These are phyloP conservation scores for Cryptocheilus praepositus DNA, from an alignment of 2,888 invertebrate genomes.

Conservation along the genomic window DNA sequence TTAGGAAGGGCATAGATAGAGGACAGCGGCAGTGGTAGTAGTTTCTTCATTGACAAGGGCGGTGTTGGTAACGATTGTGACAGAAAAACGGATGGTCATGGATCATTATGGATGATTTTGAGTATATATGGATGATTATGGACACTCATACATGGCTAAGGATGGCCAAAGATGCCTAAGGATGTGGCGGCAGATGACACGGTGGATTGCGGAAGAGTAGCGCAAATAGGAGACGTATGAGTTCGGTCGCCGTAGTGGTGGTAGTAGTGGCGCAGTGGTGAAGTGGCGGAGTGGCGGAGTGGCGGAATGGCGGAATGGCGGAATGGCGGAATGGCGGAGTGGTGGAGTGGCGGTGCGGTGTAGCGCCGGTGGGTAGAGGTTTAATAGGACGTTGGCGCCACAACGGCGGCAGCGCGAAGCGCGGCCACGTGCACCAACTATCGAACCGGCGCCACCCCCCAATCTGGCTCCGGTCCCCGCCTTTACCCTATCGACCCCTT, in stretches of 20 bases:
- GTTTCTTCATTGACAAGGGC: too few relatives aligned
- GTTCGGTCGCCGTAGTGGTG: conserved; percentile 30
- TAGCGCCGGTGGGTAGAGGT: conserved; percentile 48
- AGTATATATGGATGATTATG: too few relatives aligned
- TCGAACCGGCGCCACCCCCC: conserved; percentile 68
- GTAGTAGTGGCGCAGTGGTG: conserved; percentile 32
- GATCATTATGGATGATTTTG: too few relatives aligned
- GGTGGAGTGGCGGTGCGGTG: conserved; percentile 34
- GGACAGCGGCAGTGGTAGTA: too few relatives aligned
- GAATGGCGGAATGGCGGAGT: too few relatives aligned
- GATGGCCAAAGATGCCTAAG: too few relatives aligned
- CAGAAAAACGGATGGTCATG: too few relatives aligned
- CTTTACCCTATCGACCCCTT: conserved; percentile 45
- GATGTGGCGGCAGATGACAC: conserved; percentile 9
- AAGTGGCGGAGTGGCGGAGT: conserved; percentile 25
- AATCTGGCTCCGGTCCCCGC: conserved; percentile 53
- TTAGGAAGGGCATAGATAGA: too few relatives aligned
- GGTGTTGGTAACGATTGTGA: too few relatives aligned
- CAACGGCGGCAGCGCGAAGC: conserved; percentile 69
- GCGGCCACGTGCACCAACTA: conserved; percentile 73
- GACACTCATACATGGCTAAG: too few relatives aligned
- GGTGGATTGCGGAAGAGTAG: not conserved
- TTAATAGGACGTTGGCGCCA: conserved; percentile 73
- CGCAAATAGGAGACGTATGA: not conserved
- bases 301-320: too few relatives aligned